Evolutionary conservation across 2,113 vertebrate species (phyloP), one percentile per base, ranked within the genome.

Genomic region (Shinisaurus crocodilurus): DNA sequence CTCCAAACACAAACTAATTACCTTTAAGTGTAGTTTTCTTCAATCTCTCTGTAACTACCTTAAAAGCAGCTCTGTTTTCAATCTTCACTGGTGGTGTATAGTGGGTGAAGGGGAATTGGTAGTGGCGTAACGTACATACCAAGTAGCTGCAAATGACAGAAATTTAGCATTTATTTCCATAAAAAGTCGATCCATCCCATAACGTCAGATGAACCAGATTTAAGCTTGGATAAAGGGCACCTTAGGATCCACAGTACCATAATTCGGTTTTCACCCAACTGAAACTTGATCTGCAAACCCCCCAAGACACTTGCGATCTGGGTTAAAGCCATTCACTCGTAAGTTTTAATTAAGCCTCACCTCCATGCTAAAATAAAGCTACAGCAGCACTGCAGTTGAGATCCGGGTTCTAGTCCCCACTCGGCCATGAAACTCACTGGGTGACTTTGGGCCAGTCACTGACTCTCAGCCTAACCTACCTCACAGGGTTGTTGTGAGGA

Each of bases 21-120:
- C 50, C 54, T 34, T 86, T 89, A 57, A 70, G 40, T n/a, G 34
- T 12, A 57, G 5, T 83, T 54, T 89, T 88, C 74, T 89, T 90
- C 40, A 4, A 54, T 76, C 23, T 54, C 54, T 87, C 65, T 13
- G 57, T 81, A 92, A 90, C 80, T 40, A 92, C 75, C 81, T 67
- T 12, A 70, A 12, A 48, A 45, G 20, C n/a, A 32, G 23, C 75
- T 80, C n/a, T 23, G 50, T 74, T 82, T 89, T 60, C 67, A 6
- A 29, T 50, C 23, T 82, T 54, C 23, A 57, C 3, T 32, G 50
- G 37, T n/a, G n/a, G n/a, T 29, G 27, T 16, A 70, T 12, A 48
- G 20, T 27, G 20, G 32, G 6, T 18, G 37, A 74, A 50, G 34
- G 69, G 3, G 48, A 27, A 54, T 45, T 70, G 43, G 75, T 20